Percentiles rank a stretch among this genome's conserved stretches.
Evolutionary conservation across 2,797 vertebrate species (phyloP).

Genomic region (Acanthiza pusilla): DNA sequence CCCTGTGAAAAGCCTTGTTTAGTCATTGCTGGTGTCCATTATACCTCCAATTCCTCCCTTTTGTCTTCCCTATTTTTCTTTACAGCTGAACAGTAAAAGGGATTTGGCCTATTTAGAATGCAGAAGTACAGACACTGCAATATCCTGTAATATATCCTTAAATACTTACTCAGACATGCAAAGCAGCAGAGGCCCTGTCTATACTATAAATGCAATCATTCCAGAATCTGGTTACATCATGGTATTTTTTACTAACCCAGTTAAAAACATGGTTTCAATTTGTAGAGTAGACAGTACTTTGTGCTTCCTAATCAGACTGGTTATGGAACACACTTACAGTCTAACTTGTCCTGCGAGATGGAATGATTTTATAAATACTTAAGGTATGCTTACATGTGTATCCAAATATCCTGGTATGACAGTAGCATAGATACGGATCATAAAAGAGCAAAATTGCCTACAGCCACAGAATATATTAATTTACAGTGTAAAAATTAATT

Average conservation of each 20-base stretch:
- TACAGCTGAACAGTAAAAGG: neutral
- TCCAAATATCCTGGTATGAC: neutral
- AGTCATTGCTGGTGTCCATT: neutral
- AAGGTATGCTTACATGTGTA: neutral
- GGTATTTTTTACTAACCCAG: conserved; percentile 3
- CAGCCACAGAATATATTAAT: neutral
- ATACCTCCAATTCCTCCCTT: neutral
- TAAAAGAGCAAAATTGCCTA: neutral
- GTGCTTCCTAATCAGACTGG: neutral
- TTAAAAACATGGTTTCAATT: conserved; percentile 51
- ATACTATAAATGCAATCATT: conserved; percentile 25
- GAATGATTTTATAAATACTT: neutral
- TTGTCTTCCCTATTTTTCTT: neutral
- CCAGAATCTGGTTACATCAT: conserved; percentile 40
- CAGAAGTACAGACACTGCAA: conserved; percentile 49
- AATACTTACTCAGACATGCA: conserved; percentile 50
- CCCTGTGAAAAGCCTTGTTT: neutral
- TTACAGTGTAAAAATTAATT: neutral
- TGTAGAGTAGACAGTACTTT: conserved; percentile 22
- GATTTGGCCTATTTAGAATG: conserved; percentile 36
- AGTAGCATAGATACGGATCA: neutral
- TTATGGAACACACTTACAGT: neutral
- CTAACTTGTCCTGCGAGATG: neutral
- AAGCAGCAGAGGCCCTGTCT: conserved; percentile 11
- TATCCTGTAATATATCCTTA: conserved; percentile 58